Evolutionary conservation across 2,113 vertebrate genomes (phyloP).

Genomic region (Muscicapa adusta): DNA sequence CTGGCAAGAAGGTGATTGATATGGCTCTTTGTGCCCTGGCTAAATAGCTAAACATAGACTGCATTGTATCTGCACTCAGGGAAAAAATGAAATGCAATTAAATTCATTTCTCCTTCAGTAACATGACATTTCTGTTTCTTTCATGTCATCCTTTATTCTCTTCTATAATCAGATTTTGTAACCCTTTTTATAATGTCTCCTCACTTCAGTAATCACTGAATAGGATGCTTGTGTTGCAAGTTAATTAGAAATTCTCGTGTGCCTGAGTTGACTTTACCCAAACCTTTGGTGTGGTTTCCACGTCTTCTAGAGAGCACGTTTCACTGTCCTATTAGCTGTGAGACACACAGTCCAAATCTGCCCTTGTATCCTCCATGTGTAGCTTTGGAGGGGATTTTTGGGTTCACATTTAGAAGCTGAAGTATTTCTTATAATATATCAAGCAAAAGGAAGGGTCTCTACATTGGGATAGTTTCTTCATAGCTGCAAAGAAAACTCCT

Average conservation of each 20-base stretch:
- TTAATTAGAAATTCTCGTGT: constrained; percentile 17
- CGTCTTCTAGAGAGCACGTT: not conserved
- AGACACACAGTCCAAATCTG: not conserved
- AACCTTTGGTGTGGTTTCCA: not conserved
- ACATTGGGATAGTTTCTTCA: not conserved
- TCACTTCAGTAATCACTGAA: constrained; percentile 52
- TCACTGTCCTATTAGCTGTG: not conserved
- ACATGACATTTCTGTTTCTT: constrained; percentile 54
- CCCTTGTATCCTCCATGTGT: not conserved
- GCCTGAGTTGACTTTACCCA: not conserved
- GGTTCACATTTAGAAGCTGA: not conserved
- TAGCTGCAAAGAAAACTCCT: not conserved
- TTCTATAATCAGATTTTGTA: constrained; percentile 50
- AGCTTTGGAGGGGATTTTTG: not conserved
- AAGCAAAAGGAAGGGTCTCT: not conserved
- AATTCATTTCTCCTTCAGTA: constrained; percentile 40
- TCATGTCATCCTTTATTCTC: constrained; percentile 45
- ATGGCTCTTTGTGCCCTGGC: constrained; percentile 31
- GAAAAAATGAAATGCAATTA: constrained; percentile 53
- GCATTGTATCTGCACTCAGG: not conserved
- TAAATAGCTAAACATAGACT: constrained; percentile 31
- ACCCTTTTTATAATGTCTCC: constrained; percentile 33
- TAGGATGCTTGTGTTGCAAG: constrained; percentile 24
- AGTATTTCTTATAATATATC: not conserved
- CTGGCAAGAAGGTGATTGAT: constrained; percentile 41